Conservation (phyloP, 2,888 invertebrate species). For the Portevinia maculata region DNA sequence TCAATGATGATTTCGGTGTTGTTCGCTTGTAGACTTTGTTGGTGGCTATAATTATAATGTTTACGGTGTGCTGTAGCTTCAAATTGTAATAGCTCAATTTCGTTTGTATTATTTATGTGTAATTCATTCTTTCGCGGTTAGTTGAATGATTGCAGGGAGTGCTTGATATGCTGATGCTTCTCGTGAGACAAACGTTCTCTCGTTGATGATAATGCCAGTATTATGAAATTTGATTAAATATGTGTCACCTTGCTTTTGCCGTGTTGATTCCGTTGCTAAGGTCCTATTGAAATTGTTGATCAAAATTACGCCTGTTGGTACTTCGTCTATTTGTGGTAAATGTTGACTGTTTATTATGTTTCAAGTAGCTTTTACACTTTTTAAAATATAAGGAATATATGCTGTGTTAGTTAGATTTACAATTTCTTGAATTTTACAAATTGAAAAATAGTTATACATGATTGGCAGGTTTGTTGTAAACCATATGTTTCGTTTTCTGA, state of each 20-base stretch:
- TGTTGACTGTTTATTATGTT: slow-evolving; percentile 40
- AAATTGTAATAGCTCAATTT: slow-evolving; percentile 5
- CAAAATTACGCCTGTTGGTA: slow-evolving; percentile 31
- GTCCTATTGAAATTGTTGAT: slow-evolving; percentile 44
- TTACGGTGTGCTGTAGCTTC: slow-evolving; percentile 1
- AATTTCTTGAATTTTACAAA: slow-evolving; percentile 40
- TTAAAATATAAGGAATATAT: slow-evolving; percentile 34
- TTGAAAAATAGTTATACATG: slow-evolving; percentile 21
- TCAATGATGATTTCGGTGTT: slow-evolving; percentile 6
- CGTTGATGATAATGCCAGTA: slow-evolving; percentile 21
- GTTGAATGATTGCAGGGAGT: slow-evolving; percentile 39
- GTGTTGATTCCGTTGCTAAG: not conserved
- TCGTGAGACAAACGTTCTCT: slow-evolving; percentile 28
- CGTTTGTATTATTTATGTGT: not conserved
- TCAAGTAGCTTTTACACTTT: slow-evolving; percentile 17
- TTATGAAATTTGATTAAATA: slow-evolving; percentile 42
- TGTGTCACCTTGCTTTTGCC: slow-evolving; percentile 16
- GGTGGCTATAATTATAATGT: not conserved
- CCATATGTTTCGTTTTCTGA: slow-evolving; percentile 15
- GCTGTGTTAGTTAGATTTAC: slow-evolving; percentile 31
- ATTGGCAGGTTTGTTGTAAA: slow-evolving; percentile 22
- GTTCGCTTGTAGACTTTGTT: too few relatives aligned
- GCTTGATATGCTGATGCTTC: slow-evolving; percentile 20
- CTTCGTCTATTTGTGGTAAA: slow-evolving; percentile 30
- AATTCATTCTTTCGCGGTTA: slow-evolving; percentile 23